Base-by-base conservation (phyloP, 2,797 vertebrate genomes). In the Rallus crepitans region DNA sequence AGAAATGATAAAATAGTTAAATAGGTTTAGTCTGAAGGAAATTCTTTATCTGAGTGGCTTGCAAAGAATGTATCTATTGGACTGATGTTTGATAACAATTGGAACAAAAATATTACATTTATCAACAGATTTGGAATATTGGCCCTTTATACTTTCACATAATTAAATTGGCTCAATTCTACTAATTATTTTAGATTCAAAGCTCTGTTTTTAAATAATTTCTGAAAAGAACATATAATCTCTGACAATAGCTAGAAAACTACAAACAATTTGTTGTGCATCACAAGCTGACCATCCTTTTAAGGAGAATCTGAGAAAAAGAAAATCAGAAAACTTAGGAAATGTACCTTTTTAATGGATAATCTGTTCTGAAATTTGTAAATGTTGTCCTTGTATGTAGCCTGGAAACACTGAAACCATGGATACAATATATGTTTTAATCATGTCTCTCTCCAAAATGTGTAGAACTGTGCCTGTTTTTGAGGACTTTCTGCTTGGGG, bases 151-250 rank as follows among this genome's bases (percentile, higher is more conserved):
- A 24, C 59, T 79, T 83, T 64, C 57, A 68, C 24, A 30, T 71
- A 75, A 77, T 63, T 75, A 81, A 80, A 64, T 25, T 86, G 40
- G 8, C 24, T 66, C 89, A 70, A 88, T 93, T 68, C 45, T 85
- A 88, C 50, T 71, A 89, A 40, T 27, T 52, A 31, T 60, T 88
- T 86, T 53, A 61, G 35, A 86, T 68, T 93, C 21, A 56, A 56
- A n/a, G 6, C 31, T 84, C 27, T 59, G 27, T 42, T 78, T 75
- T 75, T 52, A 76, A 37, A 50, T 68, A 64, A 45, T 56, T 88
- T 66, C 56, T 79, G 16, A 52, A 16, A 72, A 76, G 33, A 77
- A 39, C 35, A 23, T 87, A 59, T 57, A 19, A 50, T 78, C 37
- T 90, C 27, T 53, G 3, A 55, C 9, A 65, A 27, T 69, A 72